Percentiles rank a stretch among this genome's conserved stretches.
Conservation (phyloP, 2,113 vertebrate genomes). For the Gallinago paraguaiae region DNA sequence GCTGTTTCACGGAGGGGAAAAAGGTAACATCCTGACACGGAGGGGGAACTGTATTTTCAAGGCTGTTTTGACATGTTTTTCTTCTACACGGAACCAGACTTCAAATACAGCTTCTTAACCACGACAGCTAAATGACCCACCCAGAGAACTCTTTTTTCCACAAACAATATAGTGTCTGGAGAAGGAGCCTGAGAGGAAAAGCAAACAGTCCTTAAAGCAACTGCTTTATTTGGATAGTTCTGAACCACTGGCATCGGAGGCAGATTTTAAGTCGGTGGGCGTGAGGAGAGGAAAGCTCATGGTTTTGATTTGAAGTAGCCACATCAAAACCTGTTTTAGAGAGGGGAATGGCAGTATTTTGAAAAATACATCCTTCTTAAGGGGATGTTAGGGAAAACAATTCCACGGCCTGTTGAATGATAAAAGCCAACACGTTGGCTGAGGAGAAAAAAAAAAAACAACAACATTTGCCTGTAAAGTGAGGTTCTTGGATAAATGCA, state of each 20-base stretch:
- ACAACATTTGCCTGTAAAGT: background rate
- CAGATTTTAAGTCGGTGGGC: slow-evolving; percentile 48
- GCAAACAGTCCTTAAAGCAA: slow-evolving; percentile 71
- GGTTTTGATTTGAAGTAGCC: slow-evolving; percentile 73
- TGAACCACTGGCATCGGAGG: slow-evolving; percentile 59
- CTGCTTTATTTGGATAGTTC: slow-evolving; percentile 73
- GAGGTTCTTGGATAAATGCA: background rate
- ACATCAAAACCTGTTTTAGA: slow-evolving; percentile 66
- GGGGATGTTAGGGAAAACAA: slow-evolving; percentile 59
- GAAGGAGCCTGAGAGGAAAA: slow-evolving; percentile 60
- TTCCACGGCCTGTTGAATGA: slow-evolving; percentile 42
- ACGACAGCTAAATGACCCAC: slow-evolving; percentile 48
- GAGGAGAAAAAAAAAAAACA: background rate
- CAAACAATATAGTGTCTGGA: slow-evolving; percentile 57
- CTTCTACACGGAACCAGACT: slow-evolving; percentile 40
- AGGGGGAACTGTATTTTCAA: background rate
- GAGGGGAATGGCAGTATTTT: slow-evolving; percentile 62
- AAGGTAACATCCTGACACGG: slow-evolving; percentile 47
- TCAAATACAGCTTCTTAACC: slow-evolving; percentile 65
- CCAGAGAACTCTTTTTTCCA: slow-evolving; percentile 63
- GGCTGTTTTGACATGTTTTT: slow-evolving; percentile 59
- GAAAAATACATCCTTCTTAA: slow-evolving; percentile 63
- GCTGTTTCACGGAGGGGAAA: background rate
- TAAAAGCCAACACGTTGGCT: slow-evolving; percentile 3
- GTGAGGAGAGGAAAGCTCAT: slow-evolving; percentile 56